Conservation (phyloP, 35 echinoderm and acorn worm species). For the Heliocidaris erythrogramma region DNA sequence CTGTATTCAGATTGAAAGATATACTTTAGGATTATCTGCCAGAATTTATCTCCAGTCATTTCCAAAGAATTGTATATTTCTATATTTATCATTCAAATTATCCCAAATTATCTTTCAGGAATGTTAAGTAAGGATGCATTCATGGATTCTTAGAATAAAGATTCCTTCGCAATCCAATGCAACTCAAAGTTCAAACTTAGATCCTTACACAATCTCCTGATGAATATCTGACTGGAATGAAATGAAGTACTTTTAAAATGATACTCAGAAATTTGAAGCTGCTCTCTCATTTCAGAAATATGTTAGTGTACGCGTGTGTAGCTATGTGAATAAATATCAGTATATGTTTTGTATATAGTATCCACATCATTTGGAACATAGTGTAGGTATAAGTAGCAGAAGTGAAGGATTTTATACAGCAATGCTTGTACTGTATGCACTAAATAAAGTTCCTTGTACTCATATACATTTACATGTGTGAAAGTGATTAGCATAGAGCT, state of each 20-base stretch:
- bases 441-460: neutral
- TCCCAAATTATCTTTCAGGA: too few species aligned
- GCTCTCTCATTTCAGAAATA: neutral
- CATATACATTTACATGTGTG: slow-evolving; percentile 19
- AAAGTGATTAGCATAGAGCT: slow-evolving; percentile 24
- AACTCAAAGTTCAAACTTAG: too few species aligned
- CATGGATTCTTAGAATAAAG: too few species aligned
- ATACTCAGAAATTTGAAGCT: neutral
- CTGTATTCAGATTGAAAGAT: too few species aligned
- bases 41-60: too few species aligned
- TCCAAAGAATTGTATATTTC: too few species aligned
- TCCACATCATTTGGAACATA: neutral
- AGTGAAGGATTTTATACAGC: neutral
- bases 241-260: neutral
- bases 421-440: neutral
- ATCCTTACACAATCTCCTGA: too few species aligned
- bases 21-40: too few species aligned
- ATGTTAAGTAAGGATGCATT: too few species aligned
- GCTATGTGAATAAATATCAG: neutral
- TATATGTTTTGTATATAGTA: neutral
- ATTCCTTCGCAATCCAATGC: too few species aligned
- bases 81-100: too few species aligned
- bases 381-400: neutral
- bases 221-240: neutral
- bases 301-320: neutral